Evolutionary conservation across 2,888 invertebrate species (phyloP).

Genomic region (Latrodectus elegans): DNA sequence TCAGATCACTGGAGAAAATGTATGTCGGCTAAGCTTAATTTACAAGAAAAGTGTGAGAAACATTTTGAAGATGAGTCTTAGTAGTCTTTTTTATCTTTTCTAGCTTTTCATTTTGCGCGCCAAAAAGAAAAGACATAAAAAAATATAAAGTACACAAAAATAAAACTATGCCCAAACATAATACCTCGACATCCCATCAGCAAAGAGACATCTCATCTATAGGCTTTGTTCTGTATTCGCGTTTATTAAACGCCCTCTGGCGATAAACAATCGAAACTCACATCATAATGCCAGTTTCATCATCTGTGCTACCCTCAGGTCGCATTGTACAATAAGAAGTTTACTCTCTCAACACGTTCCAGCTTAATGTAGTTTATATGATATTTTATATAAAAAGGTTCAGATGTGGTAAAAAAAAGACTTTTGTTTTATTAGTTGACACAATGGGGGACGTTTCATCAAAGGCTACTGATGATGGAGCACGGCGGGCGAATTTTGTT

Average conservation of each 20-base stretch:
- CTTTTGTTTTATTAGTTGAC: constrained; percentile 51
- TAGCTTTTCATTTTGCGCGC: too few species aligned
- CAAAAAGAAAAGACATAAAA: neutral
- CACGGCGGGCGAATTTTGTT: neutral
- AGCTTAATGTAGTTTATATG: constrained; percentile 56
- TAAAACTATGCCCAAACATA: constrained; percentile 35
- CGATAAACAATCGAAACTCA: constrained; percentile 50
- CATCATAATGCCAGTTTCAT: constrained; percentile 51
- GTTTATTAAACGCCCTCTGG: constrained; percentile 59
- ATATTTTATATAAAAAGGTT: constrained; percentile 57
- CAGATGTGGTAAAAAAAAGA: constrained; percentile 9
- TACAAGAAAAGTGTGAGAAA: too few species aligned
- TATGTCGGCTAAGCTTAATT: too few species aligned
- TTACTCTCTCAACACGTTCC: constrained; percentile 37
- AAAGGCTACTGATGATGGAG: constrained; percentile 28
- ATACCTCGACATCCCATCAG: constrained; percentile 59
- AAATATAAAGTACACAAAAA: constrained; percentile 11
- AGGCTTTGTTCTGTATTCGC: constrained; percentile 38
- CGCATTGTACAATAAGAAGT: constrained; percentile 17
- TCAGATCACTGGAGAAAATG: too few species aligned
- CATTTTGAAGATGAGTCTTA: too few species aligned
- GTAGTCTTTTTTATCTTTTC: too few species aligned
- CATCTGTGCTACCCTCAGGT: constrained; percentile 50
- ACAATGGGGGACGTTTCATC: constrained; percentile 46
- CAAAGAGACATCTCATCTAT: constrained; percentile 54